Evolutionary conservation across 1,140 invertebrate genomes (phyloP).

Genomic region (Macrobrachium rosenbergii): DNA sequence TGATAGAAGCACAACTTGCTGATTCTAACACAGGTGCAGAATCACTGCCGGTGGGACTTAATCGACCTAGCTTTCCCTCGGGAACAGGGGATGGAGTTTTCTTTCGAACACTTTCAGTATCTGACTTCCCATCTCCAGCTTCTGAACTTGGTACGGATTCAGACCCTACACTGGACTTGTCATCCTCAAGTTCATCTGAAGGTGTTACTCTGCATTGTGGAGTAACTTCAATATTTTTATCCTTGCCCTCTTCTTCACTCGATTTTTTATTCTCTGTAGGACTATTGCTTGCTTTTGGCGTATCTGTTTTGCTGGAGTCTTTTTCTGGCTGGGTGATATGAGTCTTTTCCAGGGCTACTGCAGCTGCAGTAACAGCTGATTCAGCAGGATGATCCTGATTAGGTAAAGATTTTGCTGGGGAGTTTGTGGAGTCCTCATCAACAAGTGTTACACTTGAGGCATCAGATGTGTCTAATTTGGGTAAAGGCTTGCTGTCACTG

Average conservation of each 20-base stretch:
- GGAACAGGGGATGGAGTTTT: conserved; percentile 64
- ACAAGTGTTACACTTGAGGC: conserved; percentile 48
- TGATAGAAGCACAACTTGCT: conserved; percentile 63
- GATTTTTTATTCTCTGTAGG: conserved; percentile 19
- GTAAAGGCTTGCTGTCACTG: conserved; percentile 35
- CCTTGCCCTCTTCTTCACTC: not conserved
- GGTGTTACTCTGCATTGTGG: conserved; percentile 22
- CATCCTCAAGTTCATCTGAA: conserved; percentile 55
- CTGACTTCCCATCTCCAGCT: conserved; percentile 63
- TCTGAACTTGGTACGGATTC: conserved; percentile 58
- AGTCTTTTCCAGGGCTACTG: conserved; percentile 47
- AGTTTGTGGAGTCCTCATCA: conserved; percentile 39
- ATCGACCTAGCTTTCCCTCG: conserved; percentile 48
- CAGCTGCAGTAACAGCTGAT: not conserved
- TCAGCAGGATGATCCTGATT: not conserved
- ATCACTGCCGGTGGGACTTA: conserved; percentile 62
- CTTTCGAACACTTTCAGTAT: conserved; percentile 64
- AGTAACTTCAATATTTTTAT: conserved; percentile 30
- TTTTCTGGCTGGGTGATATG: conserved; percentile 43
- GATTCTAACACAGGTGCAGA: conserved; percentile 56
- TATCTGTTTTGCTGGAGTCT: conserved; percentile 7
- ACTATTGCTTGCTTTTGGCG: conserved; percentile 5
- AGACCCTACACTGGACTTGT: conserved; percentile 61
- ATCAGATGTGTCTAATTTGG: conserved; percentile 53
- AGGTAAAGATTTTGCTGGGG: conserved; percentile 27